Evolutionary conservation across 2,888 invertebrate genomes (phyloP), one percentile per base, ranked within the genome.

Genomic region (Heliconius hortense): DNA sequence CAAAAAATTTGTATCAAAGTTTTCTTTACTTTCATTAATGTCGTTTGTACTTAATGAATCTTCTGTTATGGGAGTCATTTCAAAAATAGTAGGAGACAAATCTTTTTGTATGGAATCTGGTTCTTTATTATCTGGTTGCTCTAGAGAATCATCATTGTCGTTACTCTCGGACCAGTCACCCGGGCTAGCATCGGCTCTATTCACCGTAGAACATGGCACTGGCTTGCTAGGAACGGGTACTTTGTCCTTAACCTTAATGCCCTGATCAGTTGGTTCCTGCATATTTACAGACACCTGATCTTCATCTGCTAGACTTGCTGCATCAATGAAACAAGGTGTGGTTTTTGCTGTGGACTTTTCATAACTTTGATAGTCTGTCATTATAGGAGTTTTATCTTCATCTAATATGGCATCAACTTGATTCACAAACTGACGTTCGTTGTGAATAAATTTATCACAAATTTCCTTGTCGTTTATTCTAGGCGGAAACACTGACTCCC

Each of bases 221-320:
- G 90, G 88, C 79, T 86, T 85, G 82, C 87, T 90, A 31, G 88
- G 85, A 26, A 81, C 79, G 18, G 87, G 85, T 73, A 87, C 78
- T 67, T 79, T 77, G 28, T 84, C 82, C 31, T 81, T 67, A 75
- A 62, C 11, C 68, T 62, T 69, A 60, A 39, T 24, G 24, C 39
- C 59, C 11, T 60, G 15, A 11, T 60, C 72, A 60, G 66, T 68
- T 56, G 31, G 10, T 56, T 72, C 75, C n/a, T 63, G 53, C 26
- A 75, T 82, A 76, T 76, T 82, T 79, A 85, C 85, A 18, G 86
- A 82, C 24, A 87, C 83, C 80, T 96, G 95, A 76, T 94, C 95
- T 84, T 97, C 97, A 86, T 97, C 97, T 31, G 95, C 95, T 79
- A 97, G 90, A 84, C 95, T 96, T 11, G 97, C 96, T 24, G 97